These are phyloP conservation scores for Nesogale talazaci DNA, from an alignment of 2,113 vertebrate species.

Conservation along the genomic window DNA sequence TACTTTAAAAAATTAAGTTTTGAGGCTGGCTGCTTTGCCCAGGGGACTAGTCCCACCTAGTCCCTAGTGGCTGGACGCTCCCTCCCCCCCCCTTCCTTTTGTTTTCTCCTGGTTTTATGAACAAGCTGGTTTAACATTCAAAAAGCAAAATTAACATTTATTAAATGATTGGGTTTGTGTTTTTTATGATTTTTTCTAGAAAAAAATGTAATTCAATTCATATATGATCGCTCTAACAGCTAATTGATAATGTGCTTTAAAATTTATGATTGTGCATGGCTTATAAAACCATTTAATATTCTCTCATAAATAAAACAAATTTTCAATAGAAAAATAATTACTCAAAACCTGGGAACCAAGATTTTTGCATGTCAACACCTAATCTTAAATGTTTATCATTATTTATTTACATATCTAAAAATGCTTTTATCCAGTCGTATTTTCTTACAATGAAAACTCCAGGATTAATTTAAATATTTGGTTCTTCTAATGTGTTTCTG, in stretches of 20 bases:
- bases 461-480: conserved; percentile 7
- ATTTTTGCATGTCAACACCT: conserved; percentile 7
- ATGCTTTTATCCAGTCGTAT: background rate
- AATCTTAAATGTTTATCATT: background rate
- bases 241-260: background rate
- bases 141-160: conserved; percentile 40
- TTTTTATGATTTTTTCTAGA: background rate
- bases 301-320: conserved; percentile 11
- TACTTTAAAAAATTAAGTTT: background rate
- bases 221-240: conserved; percentile 13
- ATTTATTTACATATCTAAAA: conserved; percentile 31
- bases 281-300: background rate
- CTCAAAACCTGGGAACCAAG: background rate
- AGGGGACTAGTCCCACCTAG: no score
- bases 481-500: conserved; percentile 12
- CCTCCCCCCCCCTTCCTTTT: no score
- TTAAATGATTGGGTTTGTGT: conserved; percentile 4
- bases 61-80: no score
- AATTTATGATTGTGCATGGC: background rate
- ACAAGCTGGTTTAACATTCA: no score
- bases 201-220: background rate
- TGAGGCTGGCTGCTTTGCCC: no score
- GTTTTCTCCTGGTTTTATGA: no score
- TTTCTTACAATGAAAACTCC: conserved; percentile 34
- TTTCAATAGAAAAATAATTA: background rate